These are phyloP conservation scores for Gallinago jamesoni DNA, from an alignment of 2,113 vertebrate genomes.

Conservation along the genomic window DNA sequence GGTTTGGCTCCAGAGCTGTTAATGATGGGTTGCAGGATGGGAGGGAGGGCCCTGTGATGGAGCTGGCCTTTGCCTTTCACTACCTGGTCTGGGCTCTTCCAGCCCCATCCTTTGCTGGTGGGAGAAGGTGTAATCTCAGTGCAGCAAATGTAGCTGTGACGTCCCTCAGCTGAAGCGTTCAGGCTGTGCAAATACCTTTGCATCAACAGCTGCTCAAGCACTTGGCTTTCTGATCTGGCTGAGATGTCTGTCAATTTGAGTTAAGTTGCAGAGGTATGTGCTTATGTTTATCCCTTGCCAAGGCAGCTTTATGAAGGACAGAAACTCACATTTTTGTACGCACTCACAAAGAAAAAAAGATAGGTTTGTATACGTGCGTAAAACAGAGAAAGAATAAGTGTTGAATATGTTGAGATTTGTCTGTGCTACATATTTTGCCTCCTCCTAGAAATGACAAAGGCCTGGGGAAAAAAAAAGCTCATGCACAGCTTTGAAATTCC, in stretches of 20 bases:
- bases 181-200: background rate
- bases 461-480: background rate
- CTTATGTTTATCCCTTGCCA: background rate
- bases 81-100: background rate
- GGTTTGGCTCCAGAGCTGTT: background rate
- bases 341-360: background rate
- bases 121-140: background rate
- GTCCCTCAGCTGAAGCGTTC: background rate
- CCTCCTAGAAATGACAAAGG: background rate
- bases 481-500: background rate
- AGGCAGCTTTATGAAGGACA: background rate
- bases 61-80: background rate
- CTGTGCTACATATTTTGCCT: background rate
- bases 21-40: background rate
- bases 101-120: background rate
- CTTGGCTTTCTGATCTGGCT: background rate
- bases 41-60: background rate
- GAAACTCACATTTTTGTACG: background rate
- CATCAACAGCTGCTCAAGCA: background rate
- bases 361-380: background rate
- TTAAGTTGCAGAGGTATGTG: background rate
- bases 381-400: background rate
- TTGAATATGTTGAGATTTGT: background rate
- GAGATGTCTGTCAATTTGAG: background rate
- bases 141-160: rapidly evolving